Evolutionary conservation across 1,140 invertebrate species (phyloP).

Genomic region (Hypothenemus hampei): DNA sequence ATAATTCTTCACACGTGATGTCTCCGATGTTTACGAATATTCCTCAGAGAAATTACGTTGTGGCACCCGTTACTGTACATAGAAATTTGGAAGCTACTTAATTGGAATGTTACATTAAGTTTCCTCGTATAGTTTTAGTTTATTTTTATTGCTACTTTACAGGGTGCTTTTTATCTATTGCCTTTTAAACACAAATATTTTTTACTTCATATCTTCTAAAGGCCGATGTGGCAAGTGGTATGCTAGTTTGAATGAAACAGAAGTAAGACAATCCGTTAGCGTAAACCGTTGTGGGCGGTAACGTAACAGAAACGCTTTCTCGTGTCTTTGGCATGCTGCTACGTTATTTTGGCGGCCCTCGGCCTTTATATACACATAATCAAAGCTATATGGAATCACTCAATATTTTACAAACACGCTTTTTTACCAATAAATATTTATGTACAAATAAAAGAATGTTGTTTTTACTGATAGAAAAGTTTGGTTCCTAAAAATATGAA

Average conservation of each 20-base stretch:
- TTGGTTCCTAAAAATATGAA: too few species aligned
- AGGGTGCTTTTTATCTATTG: neutral
- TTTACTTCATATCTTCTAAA: neutral
- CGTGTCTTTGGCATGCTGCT: too few species aligned
- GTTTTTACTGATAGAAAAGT: too few species aligned
- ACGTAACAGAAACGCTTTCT: too few species aligned
- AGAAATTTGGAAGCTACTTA: conserved; percentile 66
- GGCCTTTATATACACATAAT: too few species aligned
- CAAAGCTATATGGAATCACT: too few species aligned
- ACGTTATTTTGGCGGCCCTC: too few species aligned
- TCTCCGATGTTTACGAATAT: conserved; percentile 48
- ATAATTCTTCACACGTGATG: conserved; percentile 35
- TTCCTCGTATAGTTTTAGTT: neutral
- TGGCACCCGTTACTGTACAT: conserved; percentile 86
- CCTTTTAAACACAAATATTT: neutral
- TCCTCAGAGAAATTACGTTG: conserved; percentile 61
- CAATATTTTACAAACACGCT: too few species aligned
- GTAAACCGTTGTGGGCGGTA: too few species aligned
- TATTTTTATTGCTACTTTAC: neutral
- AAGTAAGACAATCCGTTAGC: too few species aligned
- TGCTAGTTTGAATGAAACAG: neutral
- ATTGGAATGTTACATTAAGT: neutral
- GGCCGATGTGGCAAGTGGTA: neutral
- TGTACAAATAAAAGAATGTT: too few species aligned
- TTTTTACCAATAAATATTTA: too few species aligned